Evolutionary conservation across 2,113 vertebrate species (phyloP), one percentile per base, ranked within the genome.

Genomic region (Toxotes jaculatrix): DNA sequence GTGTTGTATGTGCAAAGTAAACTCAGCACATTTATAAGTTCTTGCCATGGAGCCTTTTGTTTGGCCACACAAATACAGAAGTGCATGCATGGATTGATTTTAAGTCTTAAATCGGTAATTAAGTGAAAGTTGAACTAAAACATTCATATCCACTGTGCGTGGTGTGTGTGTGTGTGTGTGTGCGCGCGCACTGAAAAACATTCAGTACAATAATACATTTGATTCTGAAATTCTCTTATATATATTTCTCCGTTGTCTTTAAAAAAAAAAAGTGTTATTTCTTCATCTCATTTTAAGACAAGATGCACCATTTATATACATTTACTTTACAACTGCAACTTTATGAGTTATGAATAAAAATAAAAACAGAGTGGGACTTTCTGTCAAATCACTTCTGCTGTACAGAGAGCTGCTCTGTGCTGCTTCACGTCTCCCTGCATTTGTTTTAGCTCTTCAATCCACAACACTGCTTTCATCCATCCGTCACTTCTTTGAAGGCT

Each of bases 321-420:
- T 91, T 86, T 91, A 93, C 76, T 93, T 91, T 94, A 94, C 90
- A 93, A 85, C 56, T 57, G 71, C 36, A 87, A 79, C 63, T 71
- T 55, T 81, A 57, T 60, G 56, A 63, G 63, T 77, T 77, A 59
- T 78, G 83, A 80, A 70, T 27, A 84, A 65, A 62, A 78, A 88
- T 87, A 86, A 79, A 61, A 57, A 56, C 45, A 82, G 4, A 38
- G 32, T 6, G 9, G 31, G 38, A 27, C 11, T 79, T 38, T 75
- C 82, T 68, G 34, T 71, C 66, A 57, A 68, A 75, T 65, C 6
- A 57, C 21, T 55, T 73, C 43, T 74, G 66, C 68, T 77, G 59
- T 59, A 23, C 27, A 55, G 49, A 66, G 0, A 40, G 67, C 66
- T 47, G 4, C 13, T 77, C 47, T 38, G 34, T 67, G 51, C 5